phyloP scores from a whole-genome alignment of 2,888 invertebrate genomes.

The Platycheirus albimanus region DNA sequence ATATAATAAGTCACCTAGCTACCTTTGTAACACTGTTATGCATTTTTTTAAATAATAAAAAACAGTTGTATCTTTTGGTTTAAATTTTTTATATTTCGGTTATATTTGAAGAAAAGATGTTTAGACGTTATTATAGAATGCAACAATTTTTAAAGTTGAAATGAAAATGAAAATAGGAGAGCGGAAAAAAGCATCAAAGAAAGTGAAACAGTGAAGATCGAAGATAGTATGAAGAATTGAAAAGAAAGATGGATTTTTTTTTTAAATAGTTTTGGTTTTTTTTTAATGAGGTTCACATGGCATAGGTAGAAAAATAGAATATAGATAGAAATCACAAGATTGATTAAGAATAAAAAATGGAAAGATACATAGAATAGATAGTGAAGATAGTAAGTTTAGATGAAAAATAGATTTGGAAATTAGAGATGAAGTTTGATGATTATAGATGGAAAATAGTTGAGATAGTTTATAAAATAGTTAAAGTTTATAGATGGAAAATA shows the following conservation, averaged over 20 bases:
- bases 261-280: slow-evolving; percentile 49
- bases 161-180: slow-evolving; percentile 29
- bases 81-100: slow-evolving; percentile 59
- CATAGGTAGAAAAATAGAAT: slow-evolving; percentile 37
- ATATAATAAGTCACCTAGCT: not conserved
- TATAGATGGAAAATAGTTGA: not conserved
- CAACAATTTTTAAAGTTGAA: slow-evolving; percentile 43
- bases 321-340: slow-evolving; percentile 45
- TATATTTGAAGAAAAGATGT: not conserved
- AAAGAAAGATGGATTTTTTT: slow-evolving; percentile 44
- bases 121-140: slow-evolving; percentile 53
- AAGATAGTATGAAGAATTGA: slow-evolving; percentile 16
- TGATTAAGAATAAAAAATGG: slow-evolving; percentile 8
- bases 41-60: not conserved
- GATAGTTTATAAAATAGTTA: too few relatives aligned
- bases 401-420: not conserved
- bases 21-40: not conserved
- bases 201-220: slow-evolving; percentile 29
- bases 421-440: not conserved
- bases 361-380: slow-evolving; percentile 19
- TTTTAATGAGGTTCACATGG: slow-evolving; percentile 69
- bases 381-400: not conserved
- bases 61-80: slow-evolving; percentile 33
- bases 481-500: too few relatives aligned
- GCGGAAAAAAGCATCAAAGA: slow-evolving; percentile 60